phyloP scores from a whole-genome alignment of 2,113 vertebrate genomes.

The Triplophysa siluroides region DNA sequence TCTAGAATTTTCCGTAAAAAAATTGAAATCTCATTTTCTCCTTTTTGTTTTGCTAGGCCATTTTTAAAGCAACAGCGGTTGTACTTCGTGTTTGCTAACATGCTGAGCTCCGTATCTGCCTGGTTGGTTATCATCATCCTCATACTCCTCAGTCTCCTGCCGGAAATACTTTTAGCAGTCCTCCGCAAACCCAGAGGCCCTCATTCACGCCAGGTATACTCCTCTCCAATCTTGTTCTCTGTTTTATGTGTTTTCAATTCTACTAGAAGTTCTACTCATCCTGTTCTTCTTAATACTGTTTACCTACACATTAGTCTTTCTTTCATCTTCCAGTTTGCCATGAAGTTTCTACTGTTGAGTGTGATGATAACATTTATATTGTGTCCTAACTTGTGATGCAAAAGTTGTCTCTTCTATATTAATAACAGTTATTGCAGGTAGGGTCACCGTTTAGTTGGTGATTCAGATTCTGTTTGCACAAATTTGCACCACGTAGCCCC shows the following conservation, averaged over 20 bases:
- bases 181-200: constrained; percentile 68
- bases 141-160: constrained; percentile 91
- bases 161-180: constrained; percentile 84
- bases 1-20: background rate
- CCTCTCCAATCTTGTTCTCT: background rate
- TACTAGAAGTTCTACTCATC: background rate
- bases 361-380: background rate
- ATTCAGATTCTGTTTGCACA: too few species aligned
- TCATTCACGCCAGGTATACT: constrained; percentile 69
- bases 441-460: too few species aligned
- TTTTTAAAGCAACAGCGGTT: constrained; percentile 94
- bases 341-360: background rate
- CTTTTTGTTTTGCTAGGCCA: constrained; percentile 75
- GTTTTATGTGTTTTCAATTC: background rate
- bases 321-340: background rate
- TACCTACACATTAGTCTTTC: background rate
- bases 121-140: constrained; percentile 95
- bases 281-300: background rate
- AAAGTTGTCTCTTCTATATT: too few species aligned
- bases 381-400: too few species aligned
- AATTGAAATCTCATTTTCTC: background rate
- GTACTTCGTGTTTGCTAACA: constrained; percentile 95
- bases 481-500: too few species aligned
- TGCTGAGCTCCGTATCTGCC: constrained; percentile 89
- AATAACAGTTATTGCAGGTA: too few species aligned